phyloP scores from a whole-genome alignment of 2,888 invertebrate species.

The Cinara cedri region DNA sequence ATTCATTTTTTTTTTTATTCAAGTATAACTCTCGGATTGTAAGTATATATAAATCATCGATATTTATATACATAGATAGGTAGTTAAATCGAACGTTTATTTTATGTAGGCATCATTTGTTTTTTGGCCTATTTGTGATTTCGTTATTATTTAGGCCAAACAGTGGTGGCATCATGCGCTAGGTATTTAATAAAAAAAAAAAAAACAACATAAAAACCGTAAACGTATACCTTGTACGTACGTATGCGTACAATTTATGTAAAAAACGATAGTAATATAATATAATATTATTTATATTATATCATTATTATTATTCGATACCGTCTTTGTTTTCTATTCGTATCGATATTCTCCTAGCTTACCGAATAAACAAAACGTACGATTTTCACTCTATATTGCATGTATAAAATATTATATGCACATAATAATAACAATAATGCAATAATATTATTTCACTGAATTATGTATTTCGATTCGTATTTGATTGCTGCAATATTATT shows the following conservation, averaged over 20 bases:
- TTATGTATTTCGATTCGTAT: background rate
- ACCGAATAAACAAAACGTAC: background rate
- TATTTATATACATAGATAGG: too few relatives aligned
- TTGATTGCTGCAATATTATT: background rate
- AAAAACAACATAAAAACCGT: background rate
- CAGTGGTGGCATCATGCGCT: background rate
- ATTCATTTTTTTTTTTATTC: too few relatives aligned
- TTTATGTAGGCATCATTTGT: too few relatives aligned
- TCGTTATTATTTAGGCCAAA: too few relatives aligned
- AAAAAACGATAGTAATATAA: background rate
- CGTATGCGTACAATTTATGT: too few relatives aligned
- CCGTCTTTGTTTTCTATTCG: background rate
- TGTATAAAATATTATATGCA: background rate
- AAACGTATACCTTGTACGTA: too few relatives aligned
- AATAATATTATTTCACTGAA: too few relatives aligned
- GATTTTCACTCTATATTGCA: background rate
- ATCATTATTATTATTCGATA: constrained; percentile 2
- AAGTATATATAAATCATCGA: too few relatives aligned
- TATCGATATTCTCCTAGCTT: background rate
- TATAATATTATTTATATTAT: background rate
- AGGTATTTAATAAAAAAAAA: background rate
- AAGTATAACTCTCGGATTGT: too few relatives aligned
- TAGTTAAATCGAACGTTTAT: too few relatives aligned
- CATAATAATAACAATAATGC: background rate
- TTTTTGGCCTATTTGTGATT: too few relatives aligned